phyloP scores from a whole-genome alignment of 2,888 invertebrate genomes.

The Campaea margaritaria region DNA sequence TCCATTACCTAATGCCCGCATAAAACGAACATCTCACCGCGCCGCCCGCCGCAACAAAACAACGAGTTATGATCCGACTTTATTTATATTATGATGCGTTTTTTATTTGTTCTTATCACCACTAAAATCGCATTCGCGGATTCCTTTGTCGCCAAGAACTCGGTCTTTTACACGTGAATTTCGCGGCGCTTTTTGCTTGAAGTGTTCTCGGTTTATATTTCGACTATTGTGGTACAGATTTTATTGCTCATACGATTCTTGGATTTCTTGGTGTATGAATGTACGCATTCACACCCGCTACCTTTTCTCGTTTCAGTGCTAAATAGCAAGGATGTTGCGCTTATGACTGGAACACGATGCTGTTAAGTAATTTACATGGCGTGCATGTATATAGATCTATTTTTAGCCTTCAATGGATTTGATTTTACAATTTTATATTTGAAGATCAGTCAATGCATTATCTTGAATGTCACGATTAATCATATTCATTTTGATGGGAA shows the following conservation, averaged over 20 bases:
- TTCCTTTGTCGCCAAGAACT: slow-evolving; percentile 59
- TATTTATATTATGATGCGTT: slow-evolving; percentile 61
- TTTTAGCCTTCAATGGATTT: not conserved
- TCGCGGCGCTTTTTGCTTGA: slow-evolving; percentile 49
- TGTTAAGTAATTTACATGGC: slow-evolving; percentile 7
- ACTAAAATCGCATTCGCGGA: slow-evolving; percentile 67
- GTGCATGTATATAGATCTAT: not conserved
- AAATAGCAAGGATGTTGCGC: slow-evolving; percentile 21
- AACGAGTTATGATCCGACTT: slow-evolving; percentile 76
- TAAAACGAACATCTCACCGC: slow-evolving; percentile 59
- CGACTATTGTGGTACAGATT: slow-evolving; percentile 49
- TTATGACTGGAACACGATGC: slow-evolving; percentile 18
- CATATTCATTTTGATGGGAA: too few relatives aligned
- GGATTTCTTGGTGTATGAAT: slow-evolving; percentile 13
- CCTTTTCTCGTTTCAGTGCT: slow-evolving; percentile 24
- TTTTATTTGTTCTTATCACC: slow-evolving; percentile 76
- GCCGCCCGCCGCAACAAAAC: slow-evolving; percentile 66
- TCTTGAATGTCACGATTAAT: too few relatives aligned
- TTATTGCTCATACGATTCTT: slow-evolving; percentile 45
- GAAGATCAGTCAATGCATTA: too few relatives aligned
- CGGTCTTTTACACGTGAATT: slow-evolving; percentile 30
- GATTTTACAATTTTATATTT: not conserved
- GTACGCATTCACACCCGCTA: slow-evolving; percentile 22
- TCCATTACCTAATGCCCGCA: slow-evolving; percentile 79
- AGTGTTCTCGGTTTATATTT: slow-evolving; percentile 55